Evolutionary conservation across 2,113 vertebrate species (phyloP).

Genomic region (Daboia siamensis): DNA sequence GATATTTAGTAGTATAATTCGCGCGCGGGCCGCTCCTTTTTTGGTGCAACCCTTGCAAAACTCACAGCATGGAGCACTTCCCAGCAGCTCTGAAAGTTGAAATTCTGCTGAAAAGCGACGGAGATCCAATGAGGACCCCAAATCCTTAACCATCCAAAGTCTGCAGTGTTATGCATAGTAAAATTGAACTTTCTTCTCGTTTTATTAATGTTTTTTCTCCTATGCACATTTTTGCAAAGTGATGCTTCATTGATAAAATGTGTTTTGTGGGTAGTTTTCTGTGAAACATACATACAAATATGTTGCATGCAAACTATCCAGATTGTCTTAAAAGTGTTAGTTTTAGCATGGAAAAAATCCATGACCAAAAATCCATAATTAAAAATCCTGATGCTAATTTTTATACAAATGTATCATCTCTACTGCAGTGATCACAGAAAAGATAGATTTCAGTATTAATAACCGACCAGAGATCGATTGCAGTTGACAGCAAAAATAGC

Average conservation of each 20-base stretch:
- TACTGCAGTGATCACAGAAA: background rate
- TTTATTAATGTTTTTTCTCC: background rate
- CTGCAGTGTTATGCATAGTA: background rate
- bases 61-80: no score
- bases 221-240: background rate
- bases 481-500: background rate
- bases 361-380: background rate
- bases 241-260: background rate
- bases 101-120: no score
- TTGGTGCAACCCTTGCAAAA: no score
- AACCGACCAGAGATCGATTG: background rate
- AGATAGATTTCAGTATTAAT: background rate
- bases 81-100: no score
- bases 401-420: background rate
- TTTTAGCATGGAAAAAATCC: background rate
- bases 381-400: background rate
- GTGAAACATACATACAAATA: background rate
- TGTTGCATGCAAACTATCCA: background rate
- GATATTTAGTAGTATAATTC: no score
- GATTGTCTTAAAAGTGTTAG: background rate
- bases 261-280: background rate
- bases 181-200: background rate
- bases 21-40: no score
- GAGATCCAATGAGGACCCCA: no score
- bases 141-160: background rate